Evolutionary conservation across 2,113 vertebrate genomes (phyloP), one percentile per base, ranked within the genome.

Genomic region (Cyprinodon variegatus): DNA sequence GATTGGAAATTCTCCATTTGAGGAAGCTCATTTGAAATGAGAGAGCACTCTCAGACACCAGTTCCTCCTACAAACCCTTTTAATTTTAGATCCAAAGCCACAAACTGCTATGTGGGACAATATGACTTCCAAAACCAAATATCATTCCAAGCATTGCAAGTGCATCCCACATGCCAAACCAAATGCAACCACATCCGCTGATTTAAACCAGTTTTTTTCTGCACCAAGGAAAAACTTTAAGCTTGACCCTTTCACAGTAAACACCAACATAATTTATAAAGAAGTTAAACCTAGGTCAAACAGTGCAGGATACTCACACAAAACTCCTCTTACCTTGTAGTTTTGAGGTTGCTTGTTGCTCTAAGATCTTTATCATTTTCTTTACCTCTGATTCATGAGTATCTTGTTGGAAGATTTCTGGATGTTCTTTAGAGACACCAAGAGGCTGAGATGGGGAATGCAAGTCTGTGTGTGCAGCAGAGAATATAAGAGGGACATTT

Each of bases 281-380:
- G 10, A 53, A 77, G 14, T 63, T 41, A 13, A 37, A 41, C 17
- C 59, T 62, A 2, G 12, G 36, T 38, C 37, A 65, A 43, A 39
- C n/a, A 36, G 37, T 61, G 73, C 39, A 13, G 17, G 36, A 41
- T 8, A 45, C 43, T 2, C 9, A 57, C 10, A 57, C 4, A 7
- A 20, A 73, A 0, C 22, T 41, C 39, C 61, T 39, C 77, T 91
- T 94, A 96, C 96, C 96, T 92, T 93, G 93, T 74, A 92, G 86
- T 79, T 92, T 89, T 72, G 94, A 94, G 7, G 94, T 91, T 22
- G 94, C 85, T 73, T 96, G 95, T 80, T 95, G 94, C 83, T 95
- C 94, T 9, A 95, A 94, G 37, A 94, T 93, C 76, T 94, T 86
- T 77, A 94, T 95, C 91, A 94, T 94, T 78, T 92, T 87, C 83